Evolutionary conservation across 2,888 invertebrate genomes (phyloP).

Genomic region (Philereme transversata): DNA sequence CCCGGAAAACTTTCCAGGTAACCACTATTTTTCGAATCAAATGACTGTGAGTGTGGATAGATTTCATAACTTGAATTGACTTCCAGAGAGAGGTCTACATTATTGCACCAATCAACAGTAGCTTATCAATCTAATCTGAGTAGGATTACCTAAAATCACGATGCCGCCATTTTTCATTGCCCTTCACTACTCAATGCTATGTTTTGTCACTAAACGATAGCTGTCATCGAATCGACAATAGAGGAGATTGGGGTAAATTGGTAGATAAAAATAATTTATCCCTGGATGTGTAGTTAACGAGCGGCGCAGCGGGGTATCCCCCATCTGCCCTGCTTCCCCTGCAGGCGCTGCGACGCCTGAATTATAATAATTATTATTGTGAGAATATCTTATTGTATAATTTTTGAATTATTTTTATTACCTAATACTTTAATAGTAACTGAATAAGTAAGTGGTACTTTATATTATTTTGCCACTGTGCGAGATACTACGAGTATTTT

Average conservation of each 20-base stretch:
- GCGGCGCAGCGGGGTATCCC: constrained; percentile 66
- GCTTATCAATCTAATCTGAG: constrained; percentile 35
- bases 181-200: constrained; percentile 25
- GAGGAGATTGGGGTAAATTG: constrained; percentile 79
- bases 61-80: too few relatives aligned
- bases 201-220: constrained; percentile 58
- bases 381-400: constrained; percentile 48
- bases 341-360: constrained; percentile 65
- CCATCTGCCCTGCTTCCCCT: constrained; percentile 61
- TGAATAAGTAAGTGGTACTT: not conserved
- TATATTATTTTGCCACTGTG: too few relatives aligned
- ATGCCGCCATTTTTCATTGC: constrained; percentile 25
- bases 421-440: not conserved
- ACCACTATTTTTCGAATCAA: too few relatives aligned
- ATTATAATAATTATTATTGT: constrained; percentile 63
- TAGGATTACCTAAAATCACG: constrained; percentile 40
- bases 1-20: too few relatives aligned
- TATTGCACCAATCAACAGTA: constrained; percentile 28
- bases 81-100: not conserved
- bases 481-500: too few relatives aligned
- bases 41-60: too few relatives aligned
- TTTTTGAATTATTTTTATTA: constrained; percentile 26
- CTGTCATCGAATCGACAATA: constrained; percentile 71
- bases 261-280: constrained; percentile 80
- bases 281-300: constrained; percentile 74